These are phyloP conservation scores for Bombyx huttoni DNA, from an alignment of 2,888 invertebrate genomes.

Conservation along the genomic window DNA sequence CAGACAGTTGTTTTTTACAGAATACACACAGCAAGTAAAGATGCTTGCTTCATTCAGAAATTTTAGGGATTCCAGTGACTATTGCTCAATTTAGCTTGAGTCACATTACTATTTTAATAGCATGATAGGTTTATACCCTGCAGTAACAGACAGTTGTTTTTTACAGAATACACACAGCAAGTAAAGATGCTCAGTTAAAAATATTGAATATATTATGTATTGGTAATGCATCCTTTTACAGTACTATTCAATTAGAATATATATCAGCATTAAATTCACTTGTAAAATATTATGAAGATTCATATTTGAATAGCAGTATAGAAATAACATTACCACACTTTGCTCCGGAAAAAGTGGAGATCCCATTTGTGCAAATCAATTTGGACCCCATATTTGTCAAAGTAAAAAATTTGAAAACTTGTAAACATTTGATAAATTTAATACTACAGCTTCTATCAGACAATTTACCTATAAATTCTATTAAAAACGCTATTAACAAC, in stretches of 20 bases:
- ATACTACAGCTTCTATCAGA: conserved; percentile 45
- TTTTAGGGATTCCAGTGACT: too few species aligned
- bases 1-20: conserved; percentile 37
- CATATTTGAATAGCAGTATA: conserved; percentile 11
- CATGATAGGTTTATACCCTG: background rate
- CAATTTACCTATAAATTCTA: conserved; percentile 38
- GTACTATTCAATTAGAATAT: conserved; percentile 63
- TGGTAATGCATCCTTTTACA: conserved; percentile 63
- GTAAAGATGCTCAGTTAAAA: conserved; percentile 70
- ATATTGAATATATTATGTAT: conserved; percentile 65
- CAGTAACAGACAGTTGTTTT: background rate
- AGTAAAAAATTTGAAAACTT: conserved; percentile 38
- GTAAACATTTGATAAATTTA: conserved; percentile 40
- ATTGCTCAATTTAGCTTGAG: too few species aligned
- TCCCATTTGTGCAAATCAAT: conserved; percentile 46
- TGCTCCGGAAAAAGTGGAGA: conserved; percentile 40
- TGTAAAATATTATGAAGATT: conserved; percentile 47
- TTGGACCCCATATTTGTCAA: conserved; percentile 51
- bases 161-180: conserved; percentile 63
- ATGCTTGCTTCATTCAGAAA: too few species aligned
- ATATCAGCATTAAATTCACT: conserved; percentile 44
- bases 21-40: conserved; percentile 62
- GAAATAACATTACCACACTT: conserved; percentile 52
- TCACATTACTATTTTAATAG: too few species aligned
- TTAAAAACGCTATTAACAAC: conserved; percentile 26